A percentile compares a stretch with the other conserved stretches of the same genome.
Conservation (phyloP, 2,113 vertebrate species). For the Hydrolagus affinis region DNA sequence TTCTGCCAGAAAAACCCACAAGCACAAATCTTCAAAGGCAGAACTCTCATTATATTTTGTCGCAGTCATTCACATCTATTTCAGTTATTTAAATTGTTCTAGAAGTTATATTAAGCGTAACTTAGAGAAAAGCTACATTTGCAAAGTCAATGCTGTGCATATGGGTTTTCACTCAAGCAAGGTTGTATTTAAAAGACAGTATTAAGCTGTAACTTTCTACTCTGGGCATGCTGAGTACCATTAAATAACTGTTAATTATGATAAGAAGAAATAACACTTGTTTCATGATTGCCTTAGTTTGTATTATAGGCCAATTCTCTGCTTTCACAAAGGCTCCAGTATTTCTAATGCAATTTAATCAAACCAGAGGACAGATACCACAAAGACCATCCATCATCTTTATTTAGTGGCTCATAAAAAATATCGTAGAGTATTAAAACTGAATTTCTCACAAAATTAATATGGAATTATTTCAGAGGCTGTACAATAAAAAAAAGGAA, state of each 20-base stretch:
- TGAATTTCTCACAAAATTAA: constrained; percentile 19
- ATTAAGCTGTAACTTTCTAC: not conserved
- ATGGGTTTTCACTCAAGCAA: not conserved
- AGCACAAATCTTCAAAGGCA: not conserved
- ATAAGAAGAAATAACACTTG: not conserved
- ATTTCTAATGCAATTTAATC: constrained; percentile 20
- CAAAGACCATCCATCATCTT: not conserved
- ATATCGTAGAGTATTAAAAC: constrained; percentile 7
- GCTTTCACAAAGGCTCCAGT: not conserved
- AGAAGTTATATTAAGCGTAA: not conserved
- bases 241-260: not conserved
- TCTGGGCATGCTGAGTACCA: not conserved
- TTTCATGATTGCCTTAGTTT: not conserved
- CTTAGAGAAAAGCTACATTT: not conserved
- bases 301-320: not conserved
- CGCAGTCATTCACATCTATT: not conserved
- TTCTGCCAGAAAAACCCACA: too few relatives aligned
- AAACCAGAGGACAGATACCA: constrained; percentile 1
- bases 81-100: not conserved
- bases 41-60: not conserved
- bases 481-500: constrained; percentile 17
- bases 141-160: not conserved
- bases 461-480: not conserved
- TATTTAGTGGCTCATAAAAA: constrained; percentile 20
- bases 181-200: not conserved